phyloP scores from a whole-genome alignment of 2,888 invertebrate species.

The Marasmarcha lunaedactyla region DNA sequence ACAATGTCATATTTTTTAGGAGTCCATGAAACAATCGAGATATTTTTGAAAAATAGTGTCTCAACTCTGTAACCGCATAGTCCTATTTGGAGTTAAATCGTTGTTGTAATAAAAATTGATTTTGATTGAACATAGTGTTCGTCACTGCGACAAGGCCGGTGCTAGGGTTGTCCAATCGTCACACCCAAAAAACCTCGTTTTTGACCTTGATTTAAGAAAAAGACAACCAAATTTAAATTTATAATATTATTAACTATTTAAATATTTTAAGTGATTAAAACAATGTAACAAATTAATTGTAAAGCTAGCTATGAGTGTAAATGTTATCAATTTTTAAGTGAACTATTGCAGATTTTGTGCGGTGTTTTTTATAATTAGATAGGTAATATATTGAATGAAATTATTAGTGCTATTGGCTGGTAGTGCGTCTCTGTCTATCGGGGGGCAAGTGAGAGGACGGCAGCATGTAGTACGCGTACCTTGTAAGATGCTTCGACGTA shows the following conservation, averaged over 20 bases:
- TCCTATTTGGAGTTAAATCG: background rate
- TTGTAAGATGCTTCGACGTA: conserved; percentile 13
- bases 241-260: conserved; percentile 61
- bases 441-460: conserved; percentile 23
- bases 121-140: too few relatives aligned
- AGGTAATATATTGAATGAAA: conserved; percentile 72
- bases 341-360: conserved; percentile 68
- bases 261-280: conserved; percentile 61
- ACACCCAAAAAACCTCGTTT: conserved; percentile 35
- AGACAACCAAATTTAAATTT: conserved; percentile 70
- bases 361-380: conserved; percentile 70
- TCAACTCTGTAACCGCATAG: background rate
- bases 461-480: conserved; percentile 22
- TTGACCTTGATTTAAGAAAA: conserved; percentile 59
- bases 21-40: conserved; percentile 12
- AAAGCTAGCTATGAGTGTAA: conserved; percentile 70
- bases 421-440: conserved; percentile 37
- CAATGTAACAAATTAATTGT: conserved; percentile 70
- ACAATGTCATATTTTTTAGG: conserved; percentile 42
- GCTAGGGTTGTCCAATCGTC: conserved; percentile 42
- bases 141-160: conserved; percentile 23
- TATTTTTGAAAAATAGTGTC: background rate
- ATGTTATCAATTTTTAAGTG: conserved; percentile 69
- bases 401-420: conserved; percentile 58
- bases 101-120: background rate